Conservation (phyloP, 2,888 invertebrate species). For the Acanthopleura granulata region DNA sequence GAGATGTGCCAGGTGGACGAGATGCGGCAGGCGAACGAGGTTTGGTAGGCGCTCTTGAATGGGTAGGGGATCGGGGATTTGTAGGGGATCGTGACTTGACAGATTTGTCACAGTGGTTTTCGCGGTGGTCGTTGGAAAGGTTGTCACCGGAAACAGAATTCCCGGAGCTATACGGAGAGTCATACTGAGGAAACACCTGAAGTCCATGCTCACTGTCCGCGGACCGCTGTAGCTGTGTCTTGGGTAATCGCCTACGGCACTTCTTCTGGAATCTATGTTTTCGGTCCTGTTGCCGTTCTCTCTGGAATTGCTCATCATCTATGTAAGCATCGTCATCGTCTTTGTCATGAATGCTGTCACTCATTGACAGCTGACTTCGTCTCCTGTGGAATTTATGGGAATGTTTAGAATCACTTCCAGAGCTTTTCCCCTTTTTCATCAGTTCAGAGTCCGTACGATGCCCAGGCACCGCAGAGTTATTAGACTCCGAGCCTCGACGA, state of each 20-base stretch:
- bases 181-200: neutral
- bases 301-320: constrained; percentile 34
- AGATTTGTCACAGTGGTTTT: neutral
- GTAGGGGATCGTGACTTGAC: too few species aligned
- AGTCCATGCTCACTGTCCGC: neutral
- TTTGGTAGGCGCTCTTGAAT: too few species aligned
- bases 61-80: too few species aligned
- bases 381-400: constrained; percentile 23
- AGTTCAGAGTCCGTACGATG: constrained; percentile 15
- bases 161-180: constrained; percentile 2
- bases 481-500: constrained; percentile 7
- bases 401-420: neutral
- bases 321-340: constrained; percentile 37
- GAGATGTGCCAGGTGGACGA: too few species aligned
- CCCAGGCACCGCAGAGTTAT: neutral
- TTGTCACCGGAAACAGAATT: neutral
- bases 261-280: constrained; percentile 36
- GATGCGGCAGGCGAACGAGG: too few species aligned
- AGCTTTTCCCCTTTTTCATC: neutral
- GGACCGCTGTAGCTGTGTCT: neutral
- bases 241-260: constrained; percentile 23
- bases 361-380: constrained; percentile 20
- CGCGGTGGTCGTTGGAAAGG: neutral
- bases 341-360: constrained; percentile 12
- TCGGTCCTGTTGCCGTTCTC: constrained; percentile 36